Evolutionary conservation across 2,797 vertebrate species (phyloP).

Genomic region (Kryptopterus vitreolus): DNA sequence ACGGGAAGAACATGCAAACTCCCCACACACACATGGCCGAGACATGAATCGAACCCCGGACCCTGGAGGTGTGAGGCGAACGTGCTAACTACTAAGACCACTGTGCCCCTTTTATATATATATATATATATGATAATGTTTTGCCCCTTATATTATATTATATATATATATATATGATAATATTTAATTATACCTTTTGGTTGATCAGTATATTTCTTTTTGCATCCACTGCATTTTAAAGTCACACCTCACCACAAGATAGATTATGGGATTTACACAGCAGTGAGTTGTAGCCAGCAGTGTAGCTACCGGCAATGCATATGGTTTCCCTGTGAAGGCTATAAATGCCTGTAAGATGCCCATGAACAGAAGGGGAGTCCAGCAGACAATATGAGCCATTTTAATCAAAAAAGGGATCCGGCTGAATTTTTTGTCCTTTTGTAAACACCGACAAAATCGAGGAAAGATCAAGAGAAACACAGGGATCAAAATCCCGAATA

Average conservation of each 20-base stretch:
- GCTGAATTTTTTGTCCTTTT: slow-evolving; percentile 58
- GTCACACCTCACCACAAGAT: slow-evolving; percentile 76
- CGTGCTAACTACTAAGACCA: too few relatives aligned
- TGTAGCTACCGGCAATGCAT: slow-evolving; percentile 61
- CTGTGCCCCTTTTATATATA: too few relatives aligned
- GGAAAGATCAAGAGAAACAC: slow-evolving; percentile 66
- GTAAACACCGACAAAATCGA: slow-evolving; percentile 29
- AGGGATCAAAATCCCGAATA: slow-evolving; percentile 71
- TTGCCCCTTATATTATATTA: too few relatives aligned
- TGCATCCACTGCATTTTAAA: slow-evolving; percentile 73
- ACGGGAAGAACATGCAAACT: too few relatives aligned
- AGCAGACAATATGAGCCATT: slow-evolving; percentile 77
- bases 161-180: too few relatives aligned
- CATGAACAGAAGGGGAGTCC: slow-evolving; percentile 68
- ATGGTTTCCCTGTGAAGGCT: neutral
- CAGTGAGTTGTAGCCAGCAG: slow-evolving; percentile 74
- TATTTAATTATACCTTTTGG: neutral
- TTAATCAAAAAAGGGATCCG: slow-evolving; percentile 73
- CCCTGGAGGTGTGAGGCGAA: too few relatives aligned
- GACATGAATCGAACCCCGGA: too few relatives aligned
- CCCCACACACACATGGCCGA: too few relatives aligned
- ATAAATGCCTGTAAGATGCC: neutral
- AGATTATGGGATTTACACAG: slow-evolving; percentile 79
- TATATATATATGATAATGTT: too few relatives aligned
- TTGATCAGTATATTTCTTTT: neutral